These are phyloP conservation scores for Phaonia tiefii DNA, from an alignment of 2,888 invertebrate genomes.

Conservation along the genomic window DNA sequence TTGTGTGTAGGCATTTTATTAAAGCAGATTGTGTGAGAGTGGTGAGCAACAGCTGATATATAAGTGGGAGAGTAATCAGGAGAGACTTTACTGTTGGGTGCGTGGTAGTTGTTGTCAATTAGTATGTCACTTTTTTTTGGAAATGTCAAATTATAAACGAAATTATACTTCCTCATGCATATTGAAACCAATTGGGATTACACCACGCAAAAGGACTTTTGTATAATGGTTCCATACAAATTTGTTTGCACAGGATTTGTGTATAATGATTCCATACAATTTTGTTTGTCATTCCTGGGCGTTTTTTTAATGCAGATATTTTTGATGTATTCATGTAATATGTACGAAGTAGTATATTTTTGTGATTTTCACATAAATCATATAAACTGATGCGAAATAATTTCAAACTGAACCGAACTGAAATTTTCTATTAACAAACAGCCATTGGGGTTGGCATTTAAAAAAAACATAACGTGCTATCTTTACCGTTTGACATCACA, in stretches of 20 bases:
- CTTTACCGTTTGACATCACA: slow-evolving; percentile 70
- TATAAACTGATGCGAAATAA: neutral
- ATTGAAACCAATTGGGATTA: slow-evolving; percentile 6
- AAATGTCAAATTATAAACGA: neutral
- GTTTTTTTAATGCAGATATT: neutral
- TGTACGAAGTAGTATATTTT: neutral
- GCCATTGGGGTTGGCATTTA: neutral
- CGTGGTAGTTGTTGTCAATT: neutral
- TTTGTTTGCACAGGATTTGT: too few species aligned
- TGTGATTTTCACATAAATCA: neutral
- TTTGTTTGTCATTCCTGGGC: neutral
- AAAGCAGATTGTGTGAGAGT: neutral
- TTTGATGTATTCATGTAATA: neutral
- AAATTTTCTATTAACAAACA: slow-evolving; percentile 6
- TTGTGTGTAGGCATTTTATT: too few species aligned
- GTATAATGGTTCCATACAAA: too few species aligned
- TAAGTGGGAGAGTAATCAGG: neutral
- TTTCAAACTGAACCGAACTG: slow-evolving; percentile 6
- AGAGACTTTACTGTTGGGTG: neutral
- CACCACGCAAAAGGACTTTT: too few species aligned
- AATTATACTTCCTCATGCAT: slow-evolving; percentile 7
- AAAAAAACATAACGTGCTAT: slow-evolving; percentile 2
- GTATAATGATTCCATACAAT: too few species aligned
- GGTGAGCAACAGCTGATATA: neutral
- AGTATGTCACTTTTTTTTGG: neutral